Evolutionary conservation across 2,113 vertebrate species (phyloP).

Genomic region (Gobio gobio): DNA sequence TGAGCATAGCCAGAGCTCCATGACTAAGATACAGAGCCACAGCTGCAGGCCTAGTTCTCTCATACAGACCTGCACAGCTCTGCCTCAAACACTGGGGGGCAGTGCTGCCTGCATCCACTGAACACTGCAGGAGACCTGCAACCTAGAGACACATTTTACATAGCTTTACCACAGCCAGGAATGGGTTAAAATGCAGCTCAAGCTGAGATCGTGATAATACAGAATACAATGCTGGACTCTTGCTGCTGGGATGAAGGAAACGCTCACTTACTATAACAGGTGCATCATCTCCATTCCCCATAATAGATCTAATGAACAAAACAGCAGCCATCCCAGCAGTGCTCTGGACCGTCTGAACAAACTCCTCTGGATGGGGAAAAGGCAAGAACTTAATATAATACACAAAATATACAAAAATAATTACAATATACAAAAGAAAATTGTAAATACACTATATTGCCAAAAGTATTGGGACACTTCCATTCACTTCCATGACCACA

Average conservation of each 20-base stretch:
- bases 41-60: constrained; percentile 54
- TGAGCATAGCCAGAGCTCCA: constrained; percentile 91
- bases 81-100: constrained; percentile 81
- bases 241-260: background rate
- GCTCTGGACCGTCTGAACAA: constrained; percentile 88
- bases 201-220: background rate
- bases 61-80: constrained; percentile 76
- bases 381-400: background rate
- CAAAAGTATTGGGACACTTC: no score
- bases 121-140: constrained; percentile 76
- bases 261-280: constrained; percentile 82
- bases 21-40: constrained; percentile 88
- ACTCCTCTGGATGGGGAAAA: constrained; percentile 75
- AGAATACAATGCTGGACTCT: no score
- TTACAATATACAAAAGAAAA: background rate
- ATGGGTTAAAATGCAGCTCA: background rate
- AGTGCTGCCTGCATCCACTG: constrained; percentile 31
- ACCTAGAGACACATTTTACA: constrained; percentile 72
- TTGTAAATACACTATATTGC: background rate
- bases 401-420: background rate
- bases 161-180: background rate
- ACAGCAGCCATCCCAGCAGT: constrained; percentile 90
- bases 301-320: constrained; percentile 82
- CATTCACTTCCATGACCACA: no score
- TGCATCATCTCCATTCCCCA: constrained; percentile 78